These are phyloP conservation scores for Cataglyphis hispanica DNA, from an alignment of 1,140 invertebrate species.

Conservation along the genomic window DNA sequence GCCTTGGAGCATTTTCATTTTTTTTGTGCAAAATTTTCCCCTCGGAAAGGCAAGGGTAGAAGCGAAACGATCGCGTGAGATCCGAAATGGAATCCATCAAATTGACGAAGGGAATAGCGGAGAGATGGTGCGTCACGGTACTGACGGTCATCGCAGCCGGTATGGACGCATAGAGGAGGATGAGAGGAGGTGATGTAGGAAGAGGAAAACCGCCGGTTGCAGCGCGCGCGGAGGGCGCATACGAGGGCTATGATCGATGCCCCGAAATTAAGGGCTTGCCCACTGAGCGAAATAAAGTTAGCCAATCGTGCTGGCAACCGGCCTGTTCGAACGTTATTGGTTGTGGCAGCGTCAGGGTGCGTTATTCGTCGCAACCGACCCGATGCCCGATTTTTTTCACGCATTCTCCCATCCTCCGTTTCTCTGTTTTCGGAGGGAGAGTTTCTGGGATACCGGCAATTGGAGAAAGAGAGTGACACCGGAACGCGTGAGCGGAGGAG, in stretches of 20 bases:
- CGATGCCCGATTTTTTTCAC: slow-evolving; percentile 77
- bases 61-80: slow-evolving; percentile 71
- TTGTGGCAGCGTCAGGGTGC: slow-evolving; percentile 57
- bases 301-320: slow-evolving; percentile 78
- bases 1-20: slow-evolving; percentile 25
- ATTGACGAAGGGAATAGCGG: slow-evolving; percentile 72
- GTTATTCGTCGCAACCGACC: slow-evolving; percentile 69
- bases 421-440: slow-evolving; percentile 50
- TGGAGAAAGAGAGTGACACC: slow-evolving; percentile 66
- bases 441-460: slow-evolving; percentile 53
- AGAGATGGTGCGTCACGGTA: slow-evolving; percentile 47
- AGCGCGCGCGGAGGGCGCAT: slow-evolving; percentile 48
- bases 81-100: slow-evolving; percentile 78
- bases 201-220: slow-evolving; percentile 39
- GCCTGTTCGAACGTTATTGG: slow-evolving; percentile 76
- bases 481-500: slow-evolving; percentile 27
- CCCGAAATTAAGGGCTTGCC: slow-evolving; percentile 80
- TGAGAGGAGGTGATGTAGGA: slow-evolving; percentile 43
- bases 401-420: not conserved
- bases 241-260: slow-evolving; percentile 80
- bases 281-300: slow-evolving; percentile 81
- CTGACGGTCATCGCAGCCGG: slow-evolving; percentile 62
- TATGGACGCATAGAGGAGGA: slow-evolving; percentile 38
- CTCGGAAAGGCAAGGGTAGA: slow-evolving; percentile 52
- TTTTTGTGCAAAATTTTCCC: slow-evolving; percentile 66